Base-by-base conservation (phyloP, 2,888 invertebrate species). In the Dichetophora obliterata region DNA sequence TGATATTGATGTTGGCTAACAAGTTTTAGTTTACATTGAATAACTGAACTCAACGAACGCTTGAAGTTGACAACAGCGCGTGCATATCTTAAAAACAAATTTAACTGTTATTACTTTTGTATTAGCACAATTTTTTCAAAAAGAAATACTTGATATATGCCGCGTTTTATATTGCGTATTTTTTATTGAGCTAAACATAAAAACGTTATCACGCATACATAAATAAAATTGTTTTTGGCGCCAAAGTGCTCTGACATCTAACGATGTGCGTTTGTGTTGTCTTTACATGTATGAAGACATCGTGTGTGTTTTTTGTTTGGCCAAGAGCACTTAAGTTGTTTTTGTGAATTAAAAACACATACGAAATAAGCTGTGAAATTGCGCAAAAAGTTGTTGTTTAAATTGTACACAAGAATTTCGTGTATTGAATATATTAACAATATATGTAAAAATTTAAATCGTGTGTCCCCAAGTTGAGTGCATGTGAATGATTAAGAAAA, bases 11-110 rank as follows among this genome's bases (percentile, higher is more conserved):
- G 34, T 24, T 24, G 37, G 19, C 54, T 34, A 19, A 37, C 37
- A 37, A 5, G 65, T 16, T 19, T 73, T 22, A 73, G 73, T 73
- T 63, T 63, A n/a, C 65, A 50, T 16, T 52, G 63, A 3, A 63
- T 22, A 50, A 27, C 63, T 24, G 34, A 48, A 14, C 27, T 14
- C 2, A 16, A 65, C 19, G 50, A 31, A 50, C 52, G 63, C 27
- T n/a, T 50, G 11, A 22, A 5, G 9, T 14, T 54, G 52, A 0
- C 52, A 54, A 27, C 50, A 54, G 27, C 27, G 3, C 52, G 16
- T n/a, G 19, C 14, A 27, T n/a, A 52, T 27, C 16, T 14, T n/a
- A 24, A 54, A 54, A 14, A 34, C 14, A 0, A 16, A 24, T 27
- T 22, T 52, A 52, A 22, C 16, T 68, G 27, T 50, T 66, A 11